A percentile compares a stretch with the other conserved stretches of the same genome.
Evolutionary conservation across 2,888 invertebrate genomes (phyloP).

Genomic region (Chrysolina haemoptera): DNA sequence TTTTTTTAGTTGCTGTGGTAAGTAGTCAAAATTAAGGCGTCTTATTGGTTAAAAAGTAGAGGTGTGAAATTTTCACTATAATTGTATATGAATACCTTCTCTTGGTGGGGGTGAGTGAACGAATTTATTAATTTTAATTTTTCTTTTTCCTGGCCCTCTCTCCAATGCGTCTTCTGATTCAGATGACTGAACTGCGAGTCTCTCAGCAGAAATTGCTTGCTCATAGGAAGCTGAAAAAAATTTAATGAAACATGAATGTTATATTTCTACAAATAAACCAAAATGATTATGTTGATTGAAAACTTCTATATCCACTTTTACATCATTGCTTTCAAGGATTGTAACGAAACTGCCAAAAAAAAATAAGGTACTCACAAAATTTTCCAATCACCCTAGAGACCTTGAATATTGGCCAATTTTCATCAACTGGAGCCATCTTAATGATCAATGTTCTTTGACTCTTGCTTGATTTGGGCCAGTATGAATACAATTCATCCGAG

Average conservation of each 20-base stretch:
- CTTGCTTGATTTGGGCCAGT: not conserved
- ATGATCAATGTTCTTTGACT: slow-evolving; percentile 15
- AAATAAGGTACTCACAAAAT: slow-evolving; percentile 4
- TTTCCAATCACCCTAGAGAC: slow-evolving; percentile 6
- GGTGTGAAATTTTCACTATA: no score
- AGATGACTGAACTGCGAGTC: slow-evolving; percentile 2
- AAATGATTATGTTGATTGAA: not conserved
- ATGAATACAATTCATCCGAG: slow-evolving; percentile 20
- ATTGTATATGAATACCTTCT: not conserved
- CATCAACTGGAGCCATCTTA: slow-evolving; percentile 8
- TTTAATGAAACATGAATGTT: not conserved
- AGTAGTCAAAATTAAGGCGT: no score
- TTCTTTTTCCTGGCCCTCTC: slow-evolving; percentile 6
- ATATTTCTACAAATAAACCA: not conserved
- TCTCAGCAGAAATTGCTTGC: slow-evolving; percentile 10
- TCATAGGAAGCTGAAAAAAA: slow-evolving; percentile 1
- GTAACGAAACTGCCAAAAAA: not conserved
- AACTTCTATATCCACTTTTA: not conserved
- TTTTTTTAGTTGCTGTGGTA: no score
- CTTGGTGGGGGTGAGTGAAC: slow-evolving; percentile 19
- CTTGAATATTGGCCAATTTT: slow-evolving; percentile 18
- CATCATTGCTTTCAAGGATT: not conserved
- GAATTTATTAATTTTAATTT: not conserved
- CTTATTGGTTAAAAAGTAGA: no score
- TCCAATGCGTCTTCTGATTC: slow-evolving; percentile 9